Conservation (phyloP, 2,797 vertebrate species). For the Cynopterus sphinx region DNA sequence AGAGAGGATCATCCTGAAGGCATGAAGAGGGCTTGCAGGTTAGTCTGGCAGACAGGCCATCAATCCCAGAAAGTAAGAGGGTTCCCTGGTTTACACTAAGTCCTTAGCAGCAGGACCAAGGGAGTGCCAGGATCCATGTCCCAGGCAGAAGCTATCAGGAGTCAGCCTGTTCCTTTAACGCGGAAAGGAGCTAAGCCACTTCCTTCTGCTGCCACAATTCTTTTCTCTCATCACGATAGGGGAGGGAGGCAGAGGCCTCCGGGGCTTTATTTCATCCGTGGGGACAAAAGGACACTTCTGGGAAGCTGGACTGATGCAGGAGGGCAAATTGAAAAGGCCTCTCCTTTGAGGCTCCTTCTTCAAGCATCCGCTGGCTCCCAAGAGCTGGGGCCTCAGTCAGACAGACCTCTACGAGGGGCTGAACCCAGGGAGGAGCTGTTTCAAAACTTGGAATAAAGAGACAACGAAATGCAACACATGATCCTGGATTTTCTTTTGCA, state of each 20-base stretch:
- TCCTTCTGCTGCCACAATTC: not conserved
- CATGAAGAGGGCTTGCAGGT: not conserved
- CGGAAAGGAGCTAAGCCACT: not conserved
- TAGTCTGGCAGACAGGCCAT: not conserved
- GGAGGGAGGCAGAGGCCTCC: not conserved
- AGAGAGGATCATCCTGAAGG: not conserved
- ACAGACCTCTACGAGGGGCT: not conserved
- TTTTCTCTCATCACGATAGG: not conserved
- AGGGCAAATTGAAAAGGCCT: not conserved
- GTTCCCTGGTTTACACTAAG: not conserved
- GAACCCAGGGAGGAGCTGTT: not conserved
- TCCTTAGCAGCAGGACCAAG: not conserved
- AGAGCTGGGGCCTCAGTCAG: not conserved
- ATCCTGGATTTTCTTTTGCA: not conserved
- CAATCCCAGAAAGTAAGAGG: not conserved
- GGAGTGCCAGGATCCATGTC: not conserved
- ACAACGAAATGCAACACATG: not conserved
- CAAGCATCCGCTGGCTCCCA: too few relatives aligned
- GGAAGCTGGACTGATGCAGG: not conserved
- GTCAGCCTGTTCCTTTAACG: not conserved
- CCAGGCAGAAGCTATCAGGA: not conserved
- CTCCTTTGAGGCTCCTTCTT: not conserved
- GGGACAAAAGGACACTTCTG: not conserved
- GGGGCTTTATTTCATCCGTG: not conserved
- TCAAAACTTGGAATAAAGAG: not conserved